Conservation (phyloP, 2,113 vertebrate genomes). For the Ariopsis seemanni region DNA sequence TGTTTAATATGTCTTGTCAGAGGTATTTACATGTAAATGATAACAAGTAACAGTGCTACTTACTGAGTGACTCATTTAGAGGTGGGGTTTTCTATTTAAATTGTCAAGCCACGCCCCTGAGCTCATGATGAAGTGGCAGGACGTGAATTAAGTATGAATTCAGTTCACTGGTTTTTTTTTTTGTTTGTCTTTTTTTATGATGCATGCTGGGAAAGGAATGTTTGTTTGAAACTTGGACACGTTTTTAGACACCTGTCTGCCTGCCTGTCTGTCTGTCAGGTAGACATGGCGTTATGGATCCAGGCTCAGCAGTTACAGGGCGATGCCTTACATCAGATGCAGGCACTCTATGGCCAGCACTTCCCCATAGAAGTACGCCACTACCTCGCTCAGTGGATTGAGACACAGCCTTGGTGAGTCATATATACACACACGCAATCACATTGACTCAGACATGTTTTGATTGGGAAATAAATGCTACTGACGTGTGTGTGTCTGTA, state of each 20-base stretch:
- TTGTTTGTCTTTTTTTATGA: too few relatives aligned
- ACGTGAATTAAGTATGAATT: too few relatives aligned
- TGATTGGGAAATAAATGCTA: not conserved
- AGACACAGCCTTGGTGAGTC: constrained; percentile 84
- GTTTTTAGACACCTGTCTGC: not conserved
- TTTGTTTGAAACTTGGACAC: too few relatives aligned
- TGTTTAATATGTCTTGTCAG: too few relatives aligned
- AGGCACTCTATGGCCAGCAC: constrained; percentile 90
- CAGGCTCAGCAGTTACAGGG: constrained; percentile 95
- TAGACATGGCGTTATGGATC: constrained; percentile 89
- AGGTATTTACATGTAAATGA: too few relatives aligned
- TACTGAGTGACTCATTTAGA: too few relatives aligned
- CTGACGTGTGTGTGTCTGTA: not conserved
- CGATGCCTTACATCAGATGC: constrained; percentile 90
- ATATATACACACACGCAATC: not conserved
- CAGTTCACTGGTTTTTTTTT: too few relatives aligned
- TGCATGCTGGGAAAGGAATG: too few relatives aligned
- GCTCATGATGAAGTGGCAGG: too few relatives aligned
- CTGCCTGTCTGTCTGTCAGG: not conserved
- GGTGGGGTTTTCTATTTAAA: too few relatives aligned
- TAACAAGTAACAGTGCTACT: too few relatives aligned
- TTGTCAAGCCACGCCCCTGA: too few relatives aligned
- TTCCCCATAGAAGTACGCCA: constrained; percentile 95
- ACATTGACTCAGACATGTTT: not conserved
- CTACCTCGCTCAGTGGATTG: constrained; percentile 92